A percentile compares a stretch with the other conserved stretches of the same genome.
Evolutionary conservation across 2,113 vertebrate species (phyloP).

Genomic region (Microcebus ravelobensis): DNA sequence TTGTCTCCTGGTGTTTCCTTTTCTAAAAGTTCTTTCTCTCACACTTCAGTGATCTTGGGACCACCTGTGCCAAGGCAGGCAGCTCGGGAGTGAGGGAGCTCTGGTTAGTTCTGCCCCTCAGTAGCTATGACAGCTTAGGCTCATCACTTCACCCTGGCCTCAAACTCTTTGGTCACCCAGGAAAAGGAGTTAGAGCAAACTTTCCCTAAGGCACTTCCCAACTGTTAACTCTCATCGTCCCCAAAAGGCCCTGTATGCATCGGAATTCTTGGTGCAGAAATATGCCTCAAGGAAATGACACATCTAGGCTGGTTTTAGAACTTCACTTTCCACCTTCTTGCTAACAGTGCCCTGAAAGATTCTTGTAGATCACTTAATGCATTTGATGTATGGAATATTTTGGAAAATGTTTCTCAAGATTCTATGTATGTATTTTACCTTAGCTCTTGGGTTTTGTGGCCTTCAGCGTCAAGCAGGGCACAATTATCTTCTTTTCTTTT

Average conservation of each 20-base stretch:
- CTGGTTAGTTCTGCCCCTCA: neutral
- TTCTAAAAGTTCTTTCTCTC: constrained; percentile 1
- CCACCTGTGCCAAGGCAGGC: no score
- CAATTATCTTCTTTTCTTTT: neutral
- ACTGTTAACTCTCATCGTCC: neutral
- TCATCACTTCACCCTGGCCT: neutral
- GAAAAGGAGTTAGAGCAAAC: neutral
- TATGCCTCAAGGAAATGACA: neutral
- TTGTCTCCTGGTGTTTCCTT: neutral
- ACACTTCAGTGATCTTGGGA: neutral
- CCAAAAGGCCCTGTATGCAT: neutral
- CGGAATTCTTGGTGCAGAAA: neutral
- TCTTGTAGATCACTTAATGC: neutral
- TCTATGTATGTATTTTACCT: neutral
- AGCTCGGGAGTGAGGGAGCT: neutral
- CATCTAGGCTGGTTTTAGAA: rapidly evolving
- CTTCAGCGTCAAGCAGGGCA: neutral
- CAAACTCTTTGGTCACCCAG: neutral
- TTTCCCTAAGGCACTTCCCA: neutral
- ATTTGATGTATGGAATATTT: neutral
- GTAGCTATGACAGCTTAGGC: neutral
- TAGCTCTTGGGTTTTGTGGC: neutral
- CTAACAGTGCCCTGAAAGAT: neutral
- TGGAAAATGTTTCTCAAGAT: neutral
- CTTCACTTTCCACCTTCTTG: neutral